A percentile compares a stretch with the other conserved stretches of the same genome.
phyloP scores from a whole-genome alignment of 2,888 invertebrate genomes.

The Drosophila yooni region DNA sequence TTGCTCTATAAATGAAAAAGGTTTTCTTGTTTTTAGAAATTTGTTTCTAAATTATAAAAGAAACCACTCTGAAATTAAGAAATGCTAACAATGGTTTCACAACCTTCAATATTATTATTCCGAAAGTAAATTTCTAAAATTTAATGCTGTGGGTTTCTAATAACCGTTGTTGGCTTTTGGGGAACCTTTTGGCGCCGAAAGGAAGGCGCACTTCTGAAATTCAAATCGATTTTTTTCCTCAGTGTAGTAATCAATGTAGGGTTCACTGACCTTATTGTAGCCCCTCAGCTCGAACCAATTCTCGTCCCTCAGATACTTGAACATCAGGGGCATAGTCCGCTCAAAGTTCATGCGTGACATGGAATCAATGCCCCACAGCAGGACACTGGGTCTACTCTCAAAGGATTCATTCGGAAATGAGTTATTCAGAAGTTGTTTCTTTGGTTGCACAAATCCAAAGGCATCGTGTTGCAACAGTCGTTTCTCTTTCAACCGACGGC shows the following conservation, averaged over 20 bases:
- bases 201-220: neutral
- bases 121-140: no score
- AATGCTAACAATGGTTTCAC: no score
- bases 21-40: neutral
- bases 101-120: no score
- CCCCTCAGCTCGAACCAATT: conserved; percentile 90
- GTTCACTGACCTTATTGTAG: conserved; percentile 87
- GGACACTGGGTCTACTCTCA: conserved; percentile 86
- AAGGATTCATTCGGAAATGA: conserved; percentile 1
- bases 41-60: no score
- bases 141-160: neutral
- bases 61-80: no score
- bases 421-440: neutral
- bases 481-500: conserved; percentile 82
- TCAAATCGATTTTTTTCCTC: neutral
- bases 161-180: neutral
- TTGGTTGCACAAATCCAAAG: conserved; percentile 86
- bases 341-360: conserved; percentile 92
- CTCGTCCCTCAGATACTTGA: conserved; percentile 87
- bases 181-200: neutral
- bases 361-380: conserved; percentile 93
- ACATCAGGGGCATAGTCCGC: conserved; percentile 90
- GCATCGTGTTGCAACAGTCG: conserved; percentile 83
- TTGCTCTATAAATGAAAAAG: neutral
- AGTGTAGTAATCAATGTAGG: neutral